Conservation (phyloP, 2,113 vertebrate genomes). For the Macaca mulatta region DNA sequence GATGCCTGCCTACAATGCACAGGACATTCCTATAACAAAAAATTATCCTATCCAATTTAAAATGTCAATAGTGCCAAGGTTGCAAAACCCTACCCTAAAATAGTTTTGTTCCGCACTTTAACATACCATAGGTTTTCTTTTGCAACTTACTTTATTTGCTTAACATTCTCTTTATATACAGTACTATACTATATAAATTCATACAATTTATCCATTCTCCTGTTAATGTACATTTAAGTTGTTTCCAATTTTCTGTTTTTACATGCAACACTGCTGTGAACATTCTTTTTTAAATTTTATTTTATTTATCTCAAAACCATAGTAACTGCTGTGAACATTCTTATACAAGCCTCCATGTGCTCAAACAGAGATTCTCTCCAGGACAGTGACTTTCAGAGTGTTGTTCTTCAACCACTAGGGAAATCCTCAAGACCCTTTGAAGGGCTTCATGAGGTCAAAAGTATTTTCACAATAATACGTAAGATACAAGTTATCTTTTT, state of each 20-base stretch:
- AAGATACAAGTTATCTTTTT: background rate
- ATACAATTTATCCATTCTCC: background rate
- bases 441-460: background rate
- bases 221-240: background rate
- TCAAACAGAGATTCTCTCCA: background rate
- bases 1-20: background rate
- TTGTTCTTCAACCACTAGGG: background rate
- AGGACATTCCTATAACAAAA: background rate
- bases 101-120: background rate
- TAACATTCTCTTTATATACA: background rate
- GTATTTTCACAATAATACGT: background rate
- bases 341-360: background rate
- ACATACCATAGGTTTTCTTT: background rate
- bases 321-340: background rate
- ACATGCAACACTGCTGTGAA: slow-evolving; percentile 1
- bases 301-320: too few species aligned
- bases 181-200: background rate
- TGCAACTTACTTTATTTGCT: background rate
- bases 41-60: background rate
- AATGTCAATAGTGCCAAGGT: background rate
- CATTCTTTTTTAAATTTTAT: background rate
- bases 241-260: slow-evolving; percentile 4
- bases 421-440: background rate
- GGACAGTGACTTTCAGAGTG: background rate
- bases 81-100: background rate